A percentile compares a stretch with the other conserved stretches of the same genome.
phyloP scores from a whole-genome alignment of 1,140 invertebrate species.

The Anthonomus grandis region DNA sequence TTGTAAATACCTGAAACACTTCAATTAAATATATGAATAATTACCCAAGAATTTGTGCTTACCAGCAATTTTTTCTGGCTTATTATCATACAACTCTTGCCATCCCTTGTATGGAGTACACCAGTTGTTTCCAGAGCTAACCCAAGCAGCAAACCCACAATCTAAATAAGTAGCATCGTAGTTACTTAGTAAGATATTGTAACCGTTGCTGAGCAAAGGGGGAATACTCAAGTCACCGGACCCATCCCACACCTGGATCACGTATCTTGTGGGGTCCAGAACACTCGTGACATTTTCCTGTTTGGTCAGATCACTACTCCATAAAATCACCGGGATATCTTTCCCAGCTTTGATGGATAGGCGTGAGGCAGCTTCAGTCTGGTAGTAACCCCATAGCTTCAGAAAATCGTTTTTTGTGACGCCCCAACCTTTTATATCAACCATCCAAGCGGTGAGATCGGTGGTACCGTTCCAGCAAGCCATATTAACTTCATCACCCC shows the following conservation, averaged over 20 bases:
- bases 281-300: conserved; percentile 48
- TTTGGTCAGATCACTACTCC: conserved; percentile 70
- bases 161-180: conserved; percentile 80
- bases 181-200: conserved; percentile 73
- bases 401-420: conserved; percentile 60
- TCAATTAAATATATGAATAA: neutral
- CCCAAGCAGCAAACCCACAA: conserved; percentile 67
- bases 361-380: conserved; percentile 47
- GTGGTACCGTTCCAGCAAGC: conserved; percentile 64
- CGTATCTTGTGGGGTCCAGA: conserved; percentile 66
- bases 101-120: conserved; percentile 83
- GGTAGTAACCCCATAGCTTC: conserved; percentile 62
- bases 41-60: conserved; percentile 17
- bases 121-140: conserved; percentile 70
- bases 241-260: conserved; percentile 78
- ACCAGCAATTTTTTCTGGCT: conserved; percentile 55
- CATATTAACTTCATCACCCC: conserved; percentile 75
- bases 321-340: conserved; percentile 58
- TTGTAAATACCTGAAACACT: conserved; percentile 3
- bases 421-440: conserved; percentile 53
- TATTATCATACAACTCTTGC: conserved; percentile 79
- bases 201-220: conserved; percentile 64
- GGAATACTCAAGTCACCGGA: conserved; percentile 58
- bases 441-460: conserved; percentile 65
- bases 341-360: conserved; percentile 49